Base-by-base conservation (phyloP, 1,140 invertebrate species). In the Neodiprion virginianus region DNA sequence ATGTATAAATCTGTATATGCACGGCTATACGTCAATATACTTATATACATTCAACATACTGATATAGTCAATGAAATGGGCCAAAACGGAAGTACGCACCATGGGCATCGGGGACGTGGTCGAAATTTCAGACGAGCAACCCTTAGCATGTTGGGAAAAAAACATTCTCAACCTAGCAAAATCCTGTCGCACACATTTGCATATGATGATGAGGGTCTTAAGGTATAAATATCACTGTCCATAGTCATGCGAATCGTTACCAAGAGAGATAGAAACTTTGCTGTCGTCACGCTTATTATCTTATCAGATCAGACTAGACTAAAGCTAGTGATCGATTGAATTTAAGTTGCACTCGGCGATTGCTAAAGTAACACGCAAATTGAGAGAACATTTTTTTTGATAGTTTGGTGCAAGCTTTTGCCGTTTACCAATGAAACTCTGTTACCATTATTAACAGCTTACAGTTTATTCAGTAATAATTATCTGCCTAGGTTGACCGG, bases 401-500 rank as follows among this genome's bases (percentile, higher is more conserved):
- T 40, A 40, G 28, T 40, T 40, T 40, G 5, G 28, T 40, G 28
- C 28, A 3, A 8, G n/a, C 11, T 40, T 40, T 12, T 5, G 8
- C 8, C 4, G 53, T 61, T 14, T 12, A 61, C 11, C 11, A 8
- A 61, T 14, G 11, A 17, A 7, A 61, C 11, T 61, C n/a, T 61
- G 28, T 5, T 5, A 40, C 1, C 28, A 5, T 40, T 17, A 17
- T 61, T 12, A 61, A 61, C 28, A 40, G 28, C 28, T 40, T 40
- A 40, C 28, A 40, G 28, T 40, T 61, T 61, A 61, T 61, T 61
- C 53, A 17, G 53, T 14, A 61, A 61, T 14, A 61, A 17, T 61
- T 61, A 14, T 61, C 11, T 14, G 53, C 8, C 47, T 71, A 89
- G 86, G 83, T 90, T 47, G 89, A 91, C 75, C 85, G 89, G 67